Evolutionary conservation across 2,888 invertebrate species (phyloP).

Genomic region (Hyposoter didymator): DNA sequence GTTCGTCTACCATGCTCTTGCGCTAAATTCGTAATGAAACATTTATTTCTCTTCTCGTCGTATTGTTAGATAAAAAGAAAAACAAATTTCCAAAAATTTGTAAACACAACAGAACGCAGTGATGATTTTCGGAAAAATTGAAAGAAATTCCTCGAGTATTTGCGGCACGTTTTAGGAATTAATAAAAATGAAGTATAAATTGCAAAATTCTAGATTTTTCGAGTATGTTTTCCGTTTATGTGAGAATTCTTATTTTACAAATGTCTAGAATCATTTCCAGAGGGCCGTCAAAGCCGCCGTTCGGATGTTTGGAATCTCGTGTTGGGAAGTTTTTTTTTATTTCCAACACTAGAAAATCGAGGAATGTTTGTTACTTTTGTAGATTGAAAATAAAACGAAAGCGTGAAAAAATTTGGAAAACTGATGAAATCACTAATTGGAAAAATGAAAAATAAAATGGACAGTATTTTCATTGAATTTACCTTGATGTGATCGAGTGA

Average conservation of each 20-base stretch:
- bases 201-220: slow-evolving; percentile 3
- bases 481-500: slow-evolving; percentile 93
- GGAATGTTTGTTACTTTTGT: not conserved
- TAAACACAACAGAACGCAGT: not conserved
- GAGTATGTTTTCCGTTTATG: not conserved
- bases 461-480: slow-evolving; percentile 57
- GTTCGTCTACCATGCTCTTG: slow-evolving; percentile 85
- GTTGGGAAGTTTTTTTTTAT: not conserved
- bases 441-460: not conserved
- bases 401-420: not conserved
- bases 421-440: not conserved
- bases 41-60: not conserved
- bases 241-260: not conserved
- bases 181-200: not conserved
- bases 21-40: slow-evolving; percentile 82
- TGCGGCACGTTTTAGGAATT: not conserved
- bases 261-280: not conserved
- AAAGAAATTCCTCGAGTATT: not conserved
- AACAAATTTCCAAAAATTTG: not conserved
- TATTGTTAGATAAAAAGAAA: not conserved
- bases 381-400: not conserved
- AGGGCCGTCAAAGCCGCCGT: not conserved
- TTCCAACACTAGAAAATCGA: not conserved
- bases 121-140: not conserved
- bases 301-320: not conserved